phyloP scores from a whole-genome alignment of 1,140 invertebrate genomes.

The Leguminivora glycinivorella region DNA sequence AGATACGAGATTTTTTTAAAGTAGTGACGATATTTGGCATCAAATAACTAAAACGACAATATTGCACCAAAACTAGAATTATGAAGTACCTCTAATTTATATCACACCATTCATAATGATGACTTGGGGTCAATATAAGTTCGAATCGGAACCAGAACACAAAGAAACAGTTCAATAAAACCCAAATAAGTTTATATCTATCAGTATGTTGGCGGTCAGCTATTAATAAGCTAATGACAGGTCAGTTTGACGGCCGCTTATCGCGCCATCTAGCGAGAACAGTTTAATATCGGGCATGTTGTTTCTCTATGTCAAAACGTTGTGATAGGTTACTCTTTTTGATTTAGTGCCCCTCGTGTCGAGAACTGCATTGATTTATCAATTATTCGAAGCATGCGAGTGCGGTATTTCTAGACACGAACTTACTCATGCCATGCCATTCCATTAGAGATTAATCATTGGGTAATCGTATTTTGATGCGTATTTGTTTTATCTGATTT shows the following conservation, averaged over 20 bases:
- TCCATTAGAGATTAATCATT: conserved; percentile 68
- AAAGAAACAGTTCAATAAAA: conserved; percentile 44
- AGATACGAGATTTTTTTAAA: no score
- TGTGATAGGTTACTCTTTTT: conserved; percentile 65
- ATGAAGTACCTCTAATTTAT: neutral
- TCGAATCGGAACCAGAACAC: neutral
- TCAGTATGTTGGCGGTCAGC: conserved; percentile 55
- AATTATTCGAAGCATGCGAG: conserved; percentile 73
- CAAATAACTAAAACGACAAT: no score
- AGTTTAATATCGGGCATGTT: conserved; percentile 66
- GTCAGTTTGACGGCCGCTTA: conserved; percentile 68
- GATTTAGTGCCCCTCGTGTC: conserved; percentile 71
- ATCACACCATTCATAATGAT: neutral
- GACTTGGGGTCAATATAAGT: neutral
- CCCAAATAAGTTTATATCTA: conserved; percentile 56
- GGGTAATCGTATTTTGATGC: conserved; percentile 67
- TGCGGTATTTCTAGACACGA: conserved; percentile 72
- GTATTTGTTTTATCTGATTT: conserved; percentile 72
- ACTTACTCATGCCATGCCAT: conserved; percentile 77
- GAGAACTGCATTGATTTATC: conserved; percentile 76
- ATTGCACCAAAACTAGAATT: no score
- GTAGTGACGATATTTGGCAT: no score
- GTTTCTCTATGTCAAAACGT: conserved; percentile 72
- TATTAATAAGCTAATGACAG: conserved; percentile 76
- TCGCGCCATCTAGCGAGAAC: conserved; percentile 73